Percentiles rank a stretch among this genome's conserved stretches.
These are phyloP conservation scores for Acrocephalus scirpaceus DNA, from an alignment of 2,797 vertebrate species.

Conservation along the genomic window DNA sequence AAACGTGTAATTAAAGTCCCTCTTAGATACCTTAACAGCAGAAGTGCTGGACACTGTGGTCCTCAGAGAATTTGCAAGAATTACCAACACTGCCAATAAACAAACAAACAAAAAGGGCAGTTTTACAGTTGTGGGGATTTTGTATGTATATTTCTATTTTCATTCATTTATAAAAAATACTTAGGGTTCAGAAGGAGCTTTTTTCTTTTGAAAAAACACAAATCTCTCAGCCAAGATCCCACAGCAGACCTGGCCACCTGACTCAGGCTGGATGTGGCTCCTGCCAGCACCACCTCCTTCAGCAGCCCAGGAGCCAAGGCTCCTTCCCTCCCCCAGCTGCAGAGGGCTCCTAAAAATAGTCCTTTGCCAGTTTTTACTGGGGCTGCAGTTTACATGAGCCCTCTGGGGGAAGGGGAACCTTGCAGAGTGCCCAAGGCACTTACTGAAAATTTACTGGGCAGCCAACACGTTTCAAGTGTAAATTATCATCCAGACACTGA, in stretches of 20 bases:
- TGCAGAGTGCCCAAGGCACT: constrained; percentile 79
- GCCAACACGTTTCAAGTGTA: neutral
- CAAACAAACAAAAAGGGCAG: neutral
- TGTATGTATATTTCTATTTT: rapidly evolving
- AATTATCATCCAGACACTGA: neutral
- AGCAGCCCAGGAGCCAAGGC: neutral
- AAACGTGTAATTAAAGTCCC: neutral
- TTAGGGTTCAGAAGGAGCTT: neutral
- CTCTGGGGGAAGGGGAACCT: constrained; percentile 78
- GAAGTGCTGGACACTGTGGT: neutral
- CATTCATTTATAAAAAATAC: neutral
- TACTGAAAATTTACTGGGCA: neutral
- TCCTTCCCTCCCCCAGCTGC: constrained; percentile 35
- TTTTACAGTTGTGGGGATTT: neutral
- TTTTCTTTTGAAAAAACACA: neutral
- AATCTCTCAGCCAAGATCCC: neutral
- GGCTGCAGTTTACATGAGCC: constrained; percentile 83
- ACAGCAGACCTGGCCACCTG: neutral
- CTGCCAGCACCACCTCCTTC: neutral
- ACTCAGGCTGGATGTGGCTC: neutral
- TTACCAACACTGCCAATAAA: neutral
- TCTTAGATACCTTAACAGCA: neutral
- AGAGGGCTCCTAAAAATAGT: constrained; percentile 84
- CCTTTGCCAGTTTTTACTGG: constrained; percentile 70
- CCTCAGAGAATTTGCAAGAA: neutral